These are phyloP conservation scores for Tetramorium simillimum DNA, from an alignment of 1,140 invertebrate species.

Conservation along the genomic window DNA sequence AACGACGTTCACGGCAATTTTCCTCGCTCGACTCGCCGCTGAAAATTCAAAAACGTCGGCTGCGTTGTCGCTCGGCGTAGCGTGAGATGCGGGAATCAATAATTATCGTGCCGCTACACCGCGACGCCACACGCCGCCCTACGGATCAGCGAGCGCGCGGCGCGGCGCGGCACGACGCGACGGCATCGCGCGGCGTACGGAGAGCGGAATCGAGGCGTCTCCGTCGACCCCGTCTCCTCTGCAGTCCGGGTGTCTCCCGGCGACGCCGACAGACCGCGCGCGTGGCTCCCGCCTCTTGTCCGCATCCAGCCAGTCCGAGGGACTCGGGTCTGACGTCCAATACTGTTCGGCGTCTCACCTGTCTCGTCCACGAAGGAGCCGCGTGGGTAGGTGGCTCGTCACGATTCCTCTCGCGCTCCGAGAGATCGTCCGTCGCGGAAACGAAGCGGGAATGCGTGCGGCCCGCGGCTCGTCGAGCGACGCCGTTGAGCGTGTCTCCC, in stretches of 20 bases:
- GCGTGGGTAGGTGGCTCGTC: too few relatives aligned
- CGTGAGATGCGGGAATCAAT: slow-evolving; percentile 40
- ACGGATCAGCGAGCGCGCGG: slow-evolving; percentile 1
- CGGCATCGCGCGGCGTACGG: too few relatives aligned
- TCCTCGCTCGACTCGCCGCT: background rate
- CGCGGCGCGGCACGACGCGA: too few relatives aligned
- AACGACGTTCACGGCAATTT: background rate
- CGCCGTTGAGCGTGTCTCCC: background rate
- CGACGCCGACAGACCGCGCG: slow-evolving; percentile 34
- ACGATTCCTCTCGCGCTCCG: background rate
- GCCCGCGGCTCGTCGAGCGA: background rate
- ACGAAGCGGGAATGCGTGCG: background rate
- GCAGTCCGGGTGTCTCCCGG: background rate
- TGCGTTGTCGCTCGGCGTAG: background rate
- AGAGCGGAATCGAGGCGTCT: background rate
- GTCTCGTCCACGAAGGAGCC: background rate
- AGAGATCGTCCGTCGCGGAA: background rate
- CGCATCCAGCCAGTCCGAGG: background rate
- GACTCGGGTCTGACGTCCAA: background rate
- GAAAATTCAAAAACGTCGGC: slow-evolving; percentile 9
- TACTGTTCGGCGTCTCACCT: background rate
- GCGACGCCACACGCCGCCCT: background rate
- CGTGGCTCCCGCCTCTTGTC: background rate
- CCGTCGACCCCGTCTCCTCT: background rate
- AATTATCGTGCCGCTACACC: slow-evolving; percentile 7